Evolutionary conservation across 1,140 invertebrate genomes (phyloP).

Genomic region (Camponotus floridanus): DNA sequence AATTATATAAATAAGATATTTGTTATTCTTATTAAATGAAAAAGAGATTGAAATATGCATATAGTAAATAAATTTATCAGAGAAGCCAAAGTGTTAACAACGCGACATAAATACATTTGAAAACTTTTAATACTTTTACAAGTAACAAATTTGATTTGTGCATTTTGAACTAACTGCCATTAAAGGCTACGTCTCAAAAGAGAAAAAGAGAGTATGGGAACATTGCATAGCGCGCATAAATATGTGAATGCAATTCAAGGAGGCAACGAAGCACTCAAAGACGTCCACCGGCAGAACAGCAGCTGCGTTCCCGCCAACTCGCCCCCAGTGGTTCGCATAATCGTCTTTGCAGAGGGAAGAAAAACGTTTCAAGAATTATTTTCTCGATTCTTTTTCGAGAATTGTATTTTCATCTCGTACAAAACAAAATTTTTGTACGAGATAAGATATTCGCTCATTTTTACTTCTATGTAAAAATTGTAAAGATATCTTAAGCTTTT

Average conservation of each 20-base stretch:
- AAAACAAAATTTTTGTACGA: neutral
- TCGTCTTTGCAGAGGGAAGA: conserved; percentile 18
- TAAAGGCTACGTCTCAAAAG: conserved; percentile 56
- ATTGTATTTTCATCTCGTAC: neutral
- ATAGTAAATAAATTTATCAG: neutral
- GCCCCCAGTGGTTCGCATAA: conserved; percentile 77
- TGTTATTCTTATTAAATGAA: conserved; percentile 12
- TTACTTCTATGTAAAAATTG: neutral
- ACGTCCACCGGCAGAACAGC: conserved; percentile 70
- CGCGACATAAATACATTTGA: neutral
- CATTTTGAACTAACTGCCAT: conserved; percentile 49
- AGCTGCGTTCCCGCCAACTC: conserved; percentile 72
- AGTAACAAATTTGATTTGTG: conserved; percentile 22
- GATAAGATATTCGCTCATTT: neutral
- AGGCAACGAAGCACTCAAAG: conserved; percentile 76
- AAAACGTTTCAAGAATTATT: conserved; percentile 18
- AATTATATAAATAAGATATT: neutral
- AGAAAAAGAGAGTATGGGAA: conserved; percentile 49
- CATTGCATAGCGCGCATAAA: conserved; percentile 78
- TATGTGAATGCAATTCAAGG: conserved; percentile 77
- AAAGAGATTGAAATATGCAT: neutral
- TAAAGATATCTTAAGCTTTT: neutral
- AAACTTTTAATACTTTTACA: neutral
- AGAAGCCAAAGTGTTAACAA: neutral
- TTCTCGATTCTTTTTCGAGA: neutral